Evolutionary conservation across 2,113 vertebrate species (phyloP).

Genomic region (Mormyrus iriodes): DNA sequence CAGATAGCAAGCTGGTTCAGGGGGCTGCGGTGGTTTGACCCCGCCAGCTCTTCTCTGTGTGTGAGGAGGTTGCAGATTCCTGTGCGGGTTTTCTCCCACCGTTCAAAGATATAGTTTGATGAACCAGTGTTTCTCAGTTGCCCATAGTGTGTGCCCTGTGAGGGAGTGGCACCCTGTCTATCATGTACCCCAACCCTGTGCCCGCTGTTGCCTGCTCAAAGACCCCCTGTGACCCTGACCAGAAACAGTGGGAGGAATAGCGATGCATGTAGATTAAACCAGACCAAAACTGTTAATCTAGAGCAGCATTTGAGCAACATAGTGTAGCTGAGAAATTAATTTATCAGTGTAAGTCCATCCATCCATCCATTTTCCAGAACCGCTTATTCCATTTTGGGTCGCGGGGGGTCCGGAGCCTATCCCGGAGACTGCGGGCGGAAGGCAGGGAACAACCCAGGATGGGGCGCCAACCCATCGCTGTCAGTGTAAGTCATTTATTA

Average conservation of each 20-base stretch:
- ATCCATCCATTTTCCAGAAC: no score
- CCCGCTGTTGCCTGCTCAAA: neutral
- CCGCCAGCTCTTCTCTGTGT: neutral
- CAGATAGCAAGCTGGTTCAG: neutral
- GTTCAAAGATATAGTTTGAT: neutral
- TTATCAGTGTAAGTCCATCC: neutral
- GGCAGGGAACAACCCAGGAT: no score
- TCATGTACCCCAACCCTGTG: neutral
- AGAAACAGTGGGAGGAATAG: neutral
- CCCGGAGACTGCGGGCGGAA: no score
- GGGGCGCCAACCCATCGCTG: no score
- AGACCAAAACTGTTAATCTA: neutral
- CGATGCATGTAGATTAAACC: neutral
- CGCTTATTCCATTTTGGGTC: no score
- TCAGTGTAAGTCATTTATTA: neutral
- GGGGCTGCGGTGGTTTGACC: neutral
- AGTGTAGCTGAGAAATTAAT: neutral
- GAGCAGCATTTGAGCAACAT: neutral
- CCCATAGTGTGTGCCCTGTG: neutral
- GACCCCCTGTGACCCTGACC: neutral
- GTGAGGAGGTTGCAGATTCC: neutral
- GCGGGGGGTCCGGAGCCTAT: no score
- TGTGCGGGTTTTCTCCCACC: neutral
- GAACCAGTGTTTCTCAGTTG: neutral
- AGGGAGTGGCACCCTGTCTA: neutral